Base-by-base conservation (phyloP, 2,888 invertebrate genomes). In the Pardosa pseudoannulata region DNA sequence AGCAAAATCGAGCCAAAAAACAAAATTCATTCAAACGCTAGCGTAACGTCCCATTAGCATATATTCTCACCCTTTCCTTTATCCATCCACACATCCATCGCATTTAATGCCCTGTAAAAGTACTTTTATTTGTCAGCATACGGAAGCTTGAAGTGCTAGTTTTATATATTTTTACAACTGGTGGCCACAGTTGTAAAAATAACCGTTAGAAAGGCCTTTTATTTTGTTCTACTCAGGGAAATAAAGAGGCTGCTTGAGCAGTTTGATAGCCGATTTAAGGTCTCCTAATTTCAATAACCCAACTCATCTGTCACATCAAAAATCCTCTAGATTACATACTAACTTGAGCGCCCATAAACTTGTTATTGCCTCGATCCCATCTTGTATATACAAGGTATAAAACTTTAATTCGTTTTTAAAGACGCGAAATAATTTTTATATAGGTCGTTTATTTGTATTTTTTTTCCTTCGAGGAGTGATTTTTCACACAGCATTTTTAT, bases 341-440 rank as follows among this genome's bases (percentile, higher is more conserved):
- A 62, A 68, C 68, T 7, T 2, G 32, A 41, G 62, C 28, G 32
- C 56, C 46, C 64, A 79, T 86, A 86, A 86, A 86, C 68, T 70
- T 74, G 79, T 86, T 86, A 86, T 79, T 36, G 71, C 85, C 62
- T 62, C 39, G 32, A 74, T 67, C 46, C 36, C 32, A 73, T 68
- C 74, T 79, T 74, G 74, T 62, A 74, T n/a, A n/a, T 79, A 85
- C 85, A 79, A 62, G 79, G 67, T 79, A 85, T 85, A 85, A 86
- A 86, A 86, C 19, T 86, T 86, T 86, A 86, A 86, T 86, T 75
- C 79, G 29, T 75, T 79, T 86, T 86, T 86, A 86, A 86, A 86
- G 86, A 86, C 62, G 39, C 11, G 72, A 78, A 85, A 78, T 79
- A 68, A 74, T 75, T 86, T 79, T 85, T 85, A 78, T 85, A 68